phyloP scores from a whole-genome alignment of 1,140 invertebrate genomes.

The fruit fly (Drosophila melanogaster) region Release_6_plus_ISO1_MT NT_033779.5:3423001-3423500 shows the following conservation, averaged over 20 bases:
- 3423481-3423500: constrained; percentile 1
- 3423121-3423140: no score
- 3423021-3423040: constrained; percentile 55
- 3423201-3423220: no score
- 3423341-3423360: background rate
- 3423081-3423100: no score
- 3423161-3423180: no score
- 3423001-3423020: constrained; percentile 17
- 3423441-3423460: no score
- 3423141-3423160: no score
- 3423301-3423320: no score
- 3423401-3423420: background rate
- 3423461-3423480: constrained; percentile 5
- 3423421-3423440: background rate
- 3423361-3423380: background rate
- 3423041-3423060: constrained; percentile 21
- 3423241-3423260: constrained; percentile 5
- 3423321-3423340: background rate
- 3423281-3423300: background rate
- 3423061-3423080: background rate
- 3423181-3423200: no score
- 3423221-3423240: constrained; percentile 15
- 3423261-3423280: background rate
- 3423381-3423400: background rate
- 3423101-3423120: no score